Conservation (phyloP, 1,140 invertebrate species). For the Trichomalopsis sarcophagae region DNA sequence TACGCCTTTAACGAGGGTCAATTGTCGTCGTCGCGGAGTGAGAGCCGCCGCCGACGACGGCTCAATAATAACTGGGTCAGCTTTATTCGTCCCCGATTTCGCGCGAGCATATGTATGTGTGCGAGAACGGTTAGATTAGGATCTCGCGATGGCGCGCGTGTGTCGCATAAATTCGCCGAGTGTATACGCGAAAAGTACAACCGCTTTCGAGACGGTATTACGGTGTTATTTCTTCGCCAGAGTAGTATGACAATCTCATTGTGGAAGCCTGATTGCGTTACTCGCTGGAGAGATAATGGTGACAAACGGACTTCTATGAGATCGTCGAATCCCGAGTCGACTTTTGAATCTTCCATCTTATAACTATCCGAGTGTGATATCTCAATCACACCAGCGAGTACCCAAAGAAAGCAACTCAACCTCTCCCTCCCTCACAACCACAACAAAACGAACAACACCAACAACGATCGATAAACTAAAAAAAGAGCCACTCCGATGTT, state of each 20-base stretch:
- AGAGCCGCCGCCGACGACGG: neutral
- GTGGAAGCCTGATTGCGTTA: too few relatives aligned
- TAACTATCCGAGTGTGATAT: neutral
- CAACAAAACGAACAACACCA: neutral
- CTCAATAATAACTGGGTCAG: slow-evolving; percentile 28
- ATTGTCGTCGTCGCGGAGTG: slow-evolving; percentile 1
- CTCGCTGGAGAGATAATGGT: too few relatives aligned
- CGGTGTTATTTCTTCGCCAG: too few relatives aligned
- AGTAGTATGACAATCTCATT: too few relatives aligned
- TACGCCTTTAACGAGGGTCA: slow-evolving; percentile 36
- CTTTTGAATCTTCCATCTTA: too few relatives aligned
- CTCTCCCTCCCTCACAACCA: too few relatives aligned
- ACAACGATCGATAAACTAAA: slow-evolving; percentile 4
- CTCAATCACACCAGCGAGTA: neutral
- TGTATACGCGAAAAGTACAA: too few relatives aligned
- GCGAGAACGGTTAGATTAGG: neutral
- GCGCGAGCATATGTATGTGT: neutral
- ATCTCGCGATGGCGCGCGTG: neutral
- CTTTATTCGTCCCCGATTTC: slow-evolving; percentile 38
- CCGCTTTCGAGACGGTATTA: too few relatives aligned
- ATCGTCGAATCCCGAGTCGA: too few relatives aligned
- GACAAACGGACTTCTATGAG: too few relatives aligned
- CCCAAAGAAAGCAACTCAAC: neutral
- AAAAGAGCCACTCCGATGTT: neutral
- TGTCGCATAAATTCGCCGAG: too few relatives aligned